A percentile compares a stretch with the other conserved stretches of the same genome.
These are phyloP conservation scores for Sciurus niger DNA, from an alignment of 2,113 vertebrate species.

Conservation along the genomic window DNA sequence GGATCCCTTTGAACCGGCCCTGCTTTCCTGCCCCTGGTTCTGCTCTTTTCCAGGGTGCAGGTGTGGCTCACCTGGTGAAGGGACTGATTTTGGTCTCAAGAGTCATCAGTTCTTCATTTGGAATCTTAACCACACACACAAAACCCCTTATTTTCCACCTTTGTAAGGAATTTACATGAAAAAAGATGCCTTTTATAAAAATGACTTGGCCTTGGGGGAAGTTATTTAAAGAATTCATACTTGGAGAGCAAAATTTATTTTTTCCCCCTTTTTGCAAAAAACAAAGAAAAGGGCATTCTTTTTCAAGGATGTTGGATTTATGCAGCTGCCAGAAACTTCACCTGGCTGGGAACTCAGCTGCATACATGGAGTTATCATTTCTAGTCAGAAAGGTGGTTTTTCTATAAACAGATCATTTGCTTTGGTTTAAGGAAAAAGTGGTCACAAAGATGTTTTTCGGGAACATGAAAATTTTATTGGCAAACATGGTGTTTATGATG, in stretches of 20 bases:
- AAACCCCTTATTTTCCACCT: constrained; percentile 67
- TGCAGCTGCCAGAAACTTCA: constrained; percentile 59
- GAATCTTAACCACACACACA: constrained; percentile 25
- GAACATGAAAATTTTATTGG: background rate
- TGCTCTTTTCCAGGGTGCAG: fast-evolving
- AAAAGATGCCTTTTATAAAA: constrained; percentile 78
- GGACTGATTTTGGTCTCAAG: background rate
- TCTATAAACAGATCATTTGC: background rate
- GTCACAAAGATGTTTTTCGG: background rate
- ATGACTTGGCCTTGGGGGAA: constrained; percentile 80
- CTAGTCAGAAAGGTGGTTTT: background rate
- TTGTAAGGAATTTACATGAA: constrained; percentile 77
- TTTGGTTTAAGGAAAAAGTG: background rate
- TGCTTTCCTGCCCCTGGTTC: background rate
- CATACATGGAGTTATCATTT: background rate
- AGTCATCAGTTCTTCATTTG: background rate
- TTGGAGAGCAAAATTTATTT: constrained; percentile 69
- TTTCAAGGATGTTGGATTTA: constrained; percentile 73
- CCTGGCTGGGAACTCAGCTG: constrained; percentile 41
- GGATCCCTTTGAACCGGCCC: background rate
- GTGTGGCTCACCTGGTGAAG: background rate
- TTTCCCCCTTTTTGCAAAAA: background rate
- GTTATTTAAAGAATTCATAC: constrained; percentile 82
- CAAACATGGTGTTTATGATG: background rate
- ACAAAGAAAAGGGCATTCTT: constrained; percentile 56